Base-by-base conservation (phyloP, 2,888 invertebrate genomes). In the Drosophila prostipennis region DNA sequence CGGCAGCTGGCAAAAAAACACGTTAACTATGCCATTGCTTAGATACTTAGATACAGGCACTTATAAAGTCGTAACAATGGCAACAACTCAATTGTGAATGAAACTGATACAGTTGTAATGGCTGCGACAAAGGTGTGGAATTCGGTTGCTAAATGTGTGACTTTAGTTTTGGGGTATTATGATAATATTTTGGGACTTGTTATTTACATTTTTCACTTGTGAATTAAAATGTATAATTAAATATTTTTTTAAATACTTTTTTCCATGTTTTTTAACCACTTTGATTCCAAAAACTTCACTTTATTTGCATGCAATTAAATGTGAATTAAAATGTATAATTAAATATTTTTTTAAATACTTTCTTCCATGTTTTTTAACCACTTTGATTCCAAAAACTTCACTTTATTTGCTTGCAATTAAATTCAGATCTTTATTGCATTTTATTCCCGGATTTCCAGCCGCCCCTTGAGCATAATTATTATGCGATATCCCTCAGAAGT, bases 21-120 rank as follows among this genome's bases (percentile, higher is more conserved):
- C 59, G 43, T 55, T 74, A 80, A 78, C 78, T 83, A 73, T 85
- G 80, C 77, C 76, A 69, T 61, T 72, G 80, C 68, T 74, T 55
- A 80, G 71, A 83, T 78, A 76, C 42, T 76, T 58, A 78, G 80
- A 78, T 72, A 64, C 67, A 46, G 52, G 40, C 72, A 61, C 49
- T 72, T 68, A 71, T 53, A 36, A 61, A 61, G 61, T 55, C 64
- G 63, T 55, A 68, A 72, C 49, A 71, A 63, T 63, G 51, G 64
- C 63, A 71, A 71, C 72, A 72, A 72, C 71, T 71, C 51, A 71
- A 72, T 71, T 72, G 45, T 51, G 51, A 51, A 54, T 43, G 53
- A 70, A 72, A 72, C 72, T 49, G 53, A 72, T 70, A 60, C 48
- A 72, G 72, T 54, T 72, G 72, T 70, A 70, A 54, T 32, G 19